Conservation (phyloP, 1,140 invertebrate species). For the Panagrolaimus sp. region DNA sequence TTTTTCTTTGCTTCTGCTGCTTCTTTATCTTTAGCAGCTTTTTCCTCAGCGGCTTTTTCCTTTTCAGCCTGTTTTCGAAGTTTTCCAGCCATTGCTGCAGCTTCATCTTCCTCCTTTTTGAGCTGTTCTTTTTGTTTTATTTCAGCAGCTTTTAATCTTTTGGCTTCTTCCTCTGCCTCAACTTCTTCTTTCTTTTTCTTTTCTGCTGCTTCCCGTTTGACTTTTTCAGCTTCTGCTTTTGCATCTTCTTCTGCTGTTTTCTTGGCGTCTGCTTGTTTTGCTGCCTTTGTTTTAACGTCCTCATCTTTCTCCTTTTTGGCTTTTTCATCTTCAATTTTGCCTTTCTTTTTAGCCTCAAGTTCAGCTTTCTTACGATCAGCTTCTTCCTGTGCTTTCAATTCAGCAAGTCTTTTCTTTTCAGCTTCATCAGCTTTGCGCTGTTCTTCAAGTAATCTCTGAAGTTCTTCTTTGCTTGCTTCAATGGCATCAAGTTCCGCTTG, state of each 20-base stretch:
- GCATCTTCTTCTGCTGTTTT: neutral
- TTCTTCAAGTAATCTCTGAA: neutral
- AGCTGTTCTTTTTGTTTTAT: neutral
- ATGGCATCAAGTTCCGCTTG: conserved; percentile 8
- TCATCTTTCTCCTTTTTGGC: no score
- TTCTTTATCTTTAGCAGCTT: neutral
- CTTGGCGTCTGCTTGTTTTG: conserved; percentile 17
- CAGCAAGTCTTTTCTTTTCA: neutral
- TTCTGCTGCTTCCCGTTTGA: neutral
- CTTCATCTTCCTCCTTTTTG: conserved; percentile 6
- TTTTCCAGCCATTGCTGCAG: neutral
- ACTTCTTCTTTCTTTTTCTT: neutral
- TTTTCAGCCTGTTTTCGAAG: no score
- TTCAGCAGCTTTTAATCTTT: neutral
- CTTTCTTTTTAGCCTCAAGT: conserved; percentile 16
- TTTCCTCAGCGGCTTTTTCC: neutral
- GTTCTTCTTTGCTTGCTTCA: neutral
- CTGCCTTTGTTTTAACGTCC: conserved; percentile 4
- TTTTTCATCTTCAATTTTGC: no score
- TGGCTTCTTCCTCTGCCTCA: neutral
- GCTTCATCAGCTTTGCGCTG: neutral
- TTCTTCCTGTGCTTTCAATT: neutral
- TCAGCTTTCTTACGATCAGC: conserved; percentile 1
- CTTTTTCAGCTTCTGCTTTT: neutral
- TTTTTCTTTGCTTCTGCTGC: neutral